Base-by-base conservation (phyloP, 1,140 invertebrate species). In the Copidosoma floridanum region DNA sequence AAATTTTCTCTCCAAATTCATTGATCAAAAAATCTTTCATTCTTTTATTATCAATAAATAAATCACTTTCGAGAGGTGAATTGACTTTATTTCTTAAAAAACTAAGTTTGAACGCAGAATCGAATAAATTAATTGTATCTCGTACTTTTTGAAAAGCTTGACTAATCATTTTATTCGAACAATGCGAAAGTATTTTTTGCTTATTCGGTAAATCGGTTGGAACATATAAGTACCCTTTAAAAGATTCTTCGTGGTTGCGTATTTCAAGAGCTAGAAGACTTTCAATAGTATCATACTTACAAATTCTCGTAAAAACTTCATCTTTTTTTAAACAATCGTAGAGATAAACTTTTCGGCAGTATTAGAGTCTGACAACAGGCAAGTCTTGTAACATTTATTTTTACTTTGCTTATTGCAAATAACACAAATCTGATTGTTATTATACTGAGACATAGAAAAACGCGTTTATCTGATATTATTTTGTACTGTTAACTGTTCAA, bases 21-120 rank as follows among this genome's bases (percentile, higher is more conserved):
- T 52, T 35, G 18, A 52, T 52, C 6, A 52, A 52, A 32, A 52
- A 24, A 16, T 14, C 14, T 51, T 51, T 51, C 5, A 32, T 35
- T 6, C n/a, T 20, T 12, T 35, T 8, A 52, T 52, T 52, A 20
- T 35, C 23, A 6, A 52, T 52, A 35, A 18, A 6, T 11, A n/a
- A 14, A 32, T 52, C 29, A 37, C 20, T 23, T 52, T 52, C 27
- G 10, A 18, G n/a, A 35, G 18, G 14, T 4, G 16, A 16, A 52
- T 29, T 10, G 14, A 52, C 14, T n/a, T 16, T 24, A 16, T 3
- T 3, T 29, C 24, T 32, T 14, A 52, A 35, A 52, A 18, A 27
- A 52, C 27, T 35, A 35, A 52, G 35, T 52, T 52, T 11, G 37
- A 35, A 52, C 16, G 16, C 18, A 14, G 14, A 20, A 20, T 21